These are phyloP conservation scores for Brachionus asplanchnoidis DNA, from an alignment of 1,140 invertebrate species.

Conservation along the genomic window DNA sequence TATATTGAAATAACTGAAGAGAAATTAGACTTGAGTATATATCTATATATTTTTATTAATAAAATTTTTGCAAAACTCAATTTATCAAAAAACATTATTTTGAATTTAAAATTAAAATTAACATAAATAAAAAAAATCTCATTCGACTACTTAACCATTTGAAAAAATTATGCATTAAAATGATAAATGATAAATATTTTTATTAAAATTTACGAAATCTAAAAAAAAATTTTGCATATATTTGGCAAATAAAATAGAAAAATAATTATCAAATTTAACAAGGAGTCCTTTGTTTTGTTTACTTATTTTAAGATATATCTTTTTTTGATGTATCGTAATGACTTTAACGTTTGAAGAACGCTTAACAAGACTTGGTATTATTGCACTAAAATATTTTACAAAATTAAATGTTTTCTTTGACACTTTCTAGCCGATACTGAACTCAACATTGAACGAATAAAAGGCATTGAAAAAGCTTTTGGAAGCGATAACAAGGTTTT, in stretches of 20 bases:
- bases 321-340: background rate
- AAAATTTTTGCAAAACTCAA: background rate
- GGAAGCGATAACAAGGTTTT: constrained; percentile 28
- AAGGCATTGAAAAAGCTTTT: constrained; percentile 35
- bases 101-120: background rate
- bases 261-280: background rate
- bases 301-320: background rate
- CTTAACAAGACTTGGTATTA: constrained; percentile 11
- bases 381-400: background rate
- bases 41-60: background rate
- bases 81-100: background rate
- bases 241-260: background rate
- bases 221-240: background rate
- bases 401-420: too few species aligned
- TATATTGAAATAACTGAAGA: too few species aligned
- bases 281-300: background rate
- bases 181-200: constrained; percentile 1
- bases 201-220: background rate
- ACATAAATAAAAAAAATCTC: background rate
- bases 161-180: background rate
- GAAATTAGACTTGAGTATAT: background rate
- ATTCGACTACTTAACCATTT: background rate
- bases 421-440: constrained; percentile 15
- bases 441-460: constrained; percentile 30
- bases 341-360: constrained; percentile 40